Evolutionary conservation across 2,888 invertebrate genomes (phyloP).

Genomic region (Microplitis manilae): DNA sequence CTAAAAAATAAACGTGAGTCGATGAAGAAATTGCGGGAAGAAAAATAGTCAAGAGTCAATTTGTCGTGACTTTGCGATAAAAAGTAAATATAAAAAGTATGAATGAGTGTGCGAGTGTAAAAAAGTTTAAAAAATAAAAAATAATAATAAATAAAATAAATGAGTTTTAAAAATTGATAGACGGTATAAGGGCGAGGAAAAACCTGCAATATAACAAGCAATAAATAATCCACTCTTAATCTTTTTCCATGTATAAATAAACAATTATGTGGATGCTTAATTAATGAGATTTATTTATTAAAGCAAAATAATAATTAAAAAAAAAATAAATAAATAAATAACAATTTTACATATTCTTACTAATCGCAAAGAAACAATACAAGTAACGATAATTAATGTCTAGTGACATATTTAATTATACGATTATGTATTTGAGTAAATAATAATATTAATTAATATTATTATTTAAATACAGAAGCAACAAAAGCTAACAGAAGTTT

Average conservation of each 20-base stretch:
- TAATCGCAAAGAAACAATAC: constrained; percentile 64
- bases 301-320: constrained; percentile 60
- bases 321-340: constrained; percentile 50
- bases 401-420: constrained; percentile 69
- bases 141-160: constrained; percentile 19
- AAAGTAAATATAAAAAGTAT: too few relatives aligned
- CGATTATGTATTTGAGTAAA: constrained; percentile 56
- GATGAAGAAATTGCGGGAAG: too few relatives aligned
- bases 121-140: background rate
- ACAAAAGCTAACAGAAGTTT: constrained; percentile 60
- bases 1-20: too few relatives aligned
- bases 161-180: constrained; percentile 9
- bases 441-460: too few relatives aligned
- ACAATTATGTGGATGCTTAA: constrained; percentile 69
- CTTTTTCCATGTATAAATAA: constrained; percentile 66
- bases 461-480: constrained; percentile 50
- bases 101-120: constrained; percentile 16
- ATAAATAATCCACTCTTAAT: constrained; percentile 70
- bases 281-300: constrained; percentile 65
- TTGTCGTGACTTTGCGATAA: too few relatives aligned
- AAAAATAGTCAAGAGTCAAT: too few relatives aligned
- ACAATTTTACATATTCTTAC: constrained; percentile 72
- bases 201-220: constrained; percentile 71
- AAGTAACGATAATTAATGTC: constrained; percentile 55
- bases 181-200: constrained; percentile 52